Evolutionary conservation across 2,797 vertebrate genomes (phyloP), one percentile per base, ranked within the genome.

Genomic region (Muraenolepis orangiensis): DNA sequence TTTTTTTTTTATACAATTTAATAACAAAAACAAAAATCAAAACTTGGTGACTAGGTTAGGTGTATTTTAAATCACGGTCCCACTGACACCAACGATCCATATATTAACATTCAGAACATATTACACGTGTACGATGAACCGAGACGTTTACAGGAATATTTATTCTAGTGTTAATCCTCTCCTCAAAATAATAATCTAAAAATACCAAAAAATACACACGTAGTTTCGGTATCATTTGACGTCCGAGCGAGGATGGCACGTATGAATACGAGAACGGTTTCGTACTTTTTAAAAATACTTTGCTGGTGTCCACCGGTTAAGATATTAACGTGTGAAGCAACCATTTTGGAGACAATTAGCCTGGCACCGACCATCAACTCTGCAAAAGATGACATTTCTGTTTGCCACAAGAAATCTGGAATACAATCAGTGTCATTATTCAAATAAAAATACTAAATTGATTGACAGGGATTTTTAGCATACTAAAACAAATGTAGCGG

Each of bases 111-210:
- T 26, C 87, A 92, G 87, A 92, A 90, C 79, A 87, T 89, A 91
- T 79, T 91, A 87, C 89, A 90, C 87, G 87, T 89, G 87, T 89
- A 81, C 84, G 85, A 90, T 89, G 83, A 87, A 88, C 87, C 90
- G 88, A n/a, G n/a, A n/a, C n/a, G n/a, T n/a, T n/a, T n/a, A n/a
- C 46, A 51, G 20, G 46, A 51, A 51, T 34, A 34, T 38, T n/a
- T 38, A 38, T 23, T 11, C 51, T 61, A 10, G 1, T 3, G 26
- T 61, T 13, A 26, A 61, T 10, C 51, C 51, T 61, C 51, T 61
- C 51, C 23, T 23, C 51, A 61, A 61, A 61, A 61, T 61, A 10
- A n/a, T 20, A 4, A 46, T n/a, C 26, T 10, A 8, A 23, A 23
- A 61, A n/a, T n/a, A n/a, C n/a, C n/a, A n/a, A n/a, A 61, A 10